Percentiles rank a stretch among this genome's conserved stretches.
phyloP scores from a whole-genome alignment of 2,113 vertebrate genomes.

The Pseudorasbora parva region DNA sequence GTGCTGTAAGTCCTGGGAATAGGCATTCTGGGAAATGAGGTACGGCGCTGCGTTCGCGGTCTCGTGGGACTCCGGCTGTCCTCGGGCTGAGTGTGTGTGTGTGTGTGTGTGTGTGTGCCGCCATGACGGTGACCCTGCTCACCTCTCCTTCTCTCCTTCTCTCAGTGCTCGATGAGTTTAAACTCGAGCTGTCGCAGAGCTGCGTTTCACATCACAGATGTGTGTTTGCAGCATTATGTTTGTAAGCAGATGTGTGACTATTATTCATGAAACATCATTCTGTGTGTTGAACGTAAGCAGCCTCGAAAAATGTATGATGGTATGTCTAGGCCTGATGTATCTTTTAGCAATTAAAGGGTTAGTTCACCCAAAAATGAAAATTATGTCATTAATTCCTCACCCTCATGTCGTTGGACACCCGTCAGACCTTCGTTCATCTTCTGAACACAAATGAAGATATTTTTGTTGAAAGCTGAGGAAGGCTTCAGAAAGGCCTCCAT shows the following conservation, averaged over 20 bases:
- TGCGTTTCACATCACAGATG: not conserved
- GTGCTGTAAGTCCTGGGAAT: conserved; percentile 19
- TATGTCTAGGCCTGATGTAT: not conserved
- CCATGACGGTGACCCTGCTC: conserved; percentile 61
- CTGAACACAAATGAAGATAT: no score
- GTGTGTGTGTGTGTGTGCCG: conserved; percentile 49
- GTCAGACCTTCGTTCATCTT: no score
- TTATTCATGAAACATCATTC: not conserved
- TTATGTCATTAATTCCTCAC: no score
- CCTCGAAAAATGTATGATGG: not conserved
- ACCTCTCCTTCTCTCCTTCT: not conserved
- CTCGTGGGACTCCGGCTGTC: conserved; percentile 50
- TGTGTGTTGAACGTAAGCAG: not conserved
- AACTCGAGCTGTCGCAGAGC: conserved; percentile 13
- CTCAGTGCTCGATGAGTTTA: conserved; percentile 15
- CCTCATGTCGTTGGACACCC: no score
- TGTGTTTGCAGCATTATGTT: not conserved
- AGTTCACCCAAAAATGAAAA: no score
- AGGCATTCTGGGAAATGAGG: conserved; percentile 57
- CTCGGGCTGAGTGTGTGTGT: conserved; percentile 49
- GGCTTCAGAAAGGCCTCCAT: no score
- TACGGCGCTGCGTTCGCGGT: conserved; percentile 18
- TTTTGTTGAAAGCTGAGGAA: no score
- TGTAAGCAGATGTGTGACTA: not conserved
- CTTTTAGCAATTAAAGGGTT: not conserved